phyloP scores from a whole-genome alignment of 2,888 invertebrate genomes.

The Labia minor region DNA sequence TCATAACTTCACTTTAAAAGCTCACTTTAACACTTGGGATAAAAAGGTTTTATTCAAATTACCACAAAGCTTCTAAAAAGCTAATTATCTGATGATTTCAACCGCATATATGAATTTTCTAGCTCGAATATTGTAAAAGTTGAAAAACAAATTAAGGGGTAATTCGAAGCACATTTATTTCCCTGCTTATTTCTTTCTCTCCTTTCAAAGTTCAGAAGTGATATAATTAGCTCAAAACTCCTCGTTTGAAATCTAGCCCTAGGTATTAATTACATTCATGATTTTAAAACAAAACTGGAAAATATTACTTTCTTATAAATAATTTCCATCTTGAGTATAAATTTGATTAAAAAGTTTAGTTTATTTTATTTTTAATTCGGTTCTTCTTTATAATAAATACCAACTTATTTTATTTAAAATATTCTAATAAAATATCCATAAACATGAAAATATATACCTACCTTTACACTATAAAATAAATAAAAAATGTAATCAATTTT shows the following conservation, averaged over 20 bases:
- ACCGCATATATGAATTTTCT: slow-evolving; percentile 13
- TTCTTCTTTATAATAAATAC: too few species aligned
- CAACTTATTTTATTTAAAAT: too few species aligned
- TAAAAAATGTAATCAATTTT: too few species aligned
- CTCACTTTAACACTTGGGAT: neutral
- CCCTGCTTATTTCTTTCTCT: neutral
- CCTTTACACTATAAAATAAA: too few species aligned
- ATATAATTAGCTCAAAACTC: neutral
- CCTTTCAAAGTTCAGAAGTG: neutral
- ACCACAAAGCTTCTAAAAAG: slow-evolving; percentile 8
- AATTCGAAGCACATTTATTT: slow-evolving; percentile 3
- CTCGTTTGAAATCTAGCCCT: slow-evolving; percentile 1
- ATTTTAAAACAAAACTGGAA: neutral
- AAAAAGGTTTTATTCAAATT: slow-evolving; percentile 3
- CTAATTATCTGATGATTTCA: slow-evolving; percentile 13
- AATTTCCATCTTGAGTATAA: too few species aligned
- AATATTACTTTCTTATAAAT: too few species aligned
- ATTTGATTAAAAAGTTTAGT: too few species aligned
- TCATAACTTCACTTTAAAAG: neutral
- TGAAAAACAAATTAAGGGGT: slow-evolving; percentile 6
- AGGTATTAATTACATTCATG: neutral
- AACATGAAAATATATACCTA: too few species aligned
- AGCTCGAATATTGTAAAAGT: slow-evolving; percentile 1
- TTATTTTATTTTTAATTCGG: too few species aligned
- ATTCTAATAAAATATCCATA: too few species aligned